phyloP scores from a whole-genome alignment of 2,797 vertebrate species.

The Oreortyx pictus region DNA sequence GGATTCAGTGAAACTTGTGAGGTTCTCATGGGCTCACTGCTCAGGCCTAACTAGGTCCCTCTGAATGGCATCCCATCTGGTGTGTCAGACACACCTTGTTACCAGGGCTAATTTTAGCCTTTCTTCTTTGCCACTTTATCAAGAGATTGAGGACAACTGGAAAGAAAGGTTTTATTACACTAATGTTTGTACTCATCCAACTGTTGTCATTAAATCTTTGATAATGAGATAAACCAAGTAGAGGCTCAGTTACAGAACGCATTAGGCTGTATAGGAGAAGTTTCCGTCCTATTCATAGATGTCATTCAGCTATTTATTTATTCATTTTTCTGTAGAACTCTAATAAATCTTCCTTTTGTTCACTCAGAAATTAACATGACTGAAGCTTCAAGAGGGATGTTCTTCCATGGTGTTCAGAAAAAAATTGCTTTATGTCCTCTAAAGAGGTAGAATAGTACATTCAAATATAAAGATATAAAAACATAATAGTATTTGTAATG shows the following conservation, averaged over 20 bases:
- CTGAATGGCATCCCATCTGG: too few species aligned
- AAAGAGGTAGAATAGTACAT: background rate
- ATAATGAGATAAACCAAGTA: background rate
- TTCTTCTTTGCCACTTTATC: background rate
- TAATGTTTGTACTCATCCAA: background rate
- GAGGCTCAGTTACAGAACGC: background rate
- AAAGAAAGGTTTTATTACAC: background rate
- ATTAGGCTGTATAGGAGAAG: background rate
- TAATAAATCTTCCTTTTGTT: constrained; percentile 49
- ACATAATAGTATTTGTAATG: background rate
- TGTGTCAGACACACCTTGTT: too few species aligned
- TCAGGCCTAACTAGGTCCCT: too few species aligned
- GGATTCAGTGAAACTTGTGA: too few species aligned
- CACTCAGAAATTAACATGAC: background rate
- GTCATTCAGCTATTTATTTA: background rate
- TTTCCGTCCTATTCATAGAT: background rate
- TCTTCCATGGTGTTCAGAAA: background rate
- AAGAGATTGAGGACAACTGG: background rate
- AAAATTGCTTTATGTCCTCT: background rate
- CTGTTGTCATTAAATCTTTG: background rate
- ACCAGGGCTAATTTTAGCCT: background rate
- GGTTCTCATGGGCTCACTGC: too few species aligned
- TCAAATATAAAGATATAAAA: background rate
- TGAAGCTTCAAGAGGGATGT: background rate
- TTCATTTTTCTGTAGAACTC: background rate